Conservation (phyloP, 1,140 invertebrate species). For the Diachasma alloeum region DNA sequence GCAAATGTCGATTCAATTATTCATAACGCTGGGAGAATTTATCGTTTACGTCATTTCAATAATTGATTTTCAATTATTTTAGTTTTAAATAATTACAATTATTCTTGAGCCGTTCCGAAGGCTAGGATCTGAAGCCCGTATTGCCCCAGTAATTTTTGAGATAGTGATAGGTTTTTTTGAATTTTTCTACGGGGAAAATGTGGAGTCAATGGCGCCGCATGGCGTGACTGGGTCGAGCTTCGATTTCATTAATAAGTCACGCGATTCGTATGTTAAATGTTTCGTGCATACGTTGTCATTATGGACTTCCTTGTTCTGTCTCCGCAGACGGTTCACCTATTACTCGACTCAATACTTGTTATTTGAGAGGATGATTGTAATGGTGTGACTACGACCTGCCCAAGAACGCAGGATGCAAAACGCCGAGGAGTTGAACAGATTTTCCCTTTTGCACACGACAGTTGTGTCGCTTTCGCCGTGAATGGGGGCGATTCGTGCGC, state of each 20-base stretch:
- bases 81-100: too few relatives aligned
- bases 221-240: conserved; percentile 25
- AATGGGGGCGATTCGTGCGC: too few relatives aligned
- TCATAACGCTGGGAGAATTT: not conserved
- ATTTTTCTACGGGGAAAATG: not conserved
- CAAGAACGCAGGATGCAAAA: not conserved
- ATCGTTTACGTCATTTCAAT: too few relatives aligned
- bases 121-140: too few relatives aligned
- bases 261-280: conserved; percentile 22
- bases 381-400: not conserved
- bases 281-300: conserved; percentile 21
- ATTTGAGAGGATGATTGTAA: not conserved
- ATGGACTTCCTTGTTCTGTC: conserved; percentile 21
- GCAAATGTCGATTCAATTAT: not conserved
- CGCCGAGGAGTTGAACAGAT: too few relatives aligned
- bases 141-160: too few relatives aligned
- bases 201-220: conserved; percentile 16
- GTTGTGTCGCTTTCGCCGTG: too few relatives aligned
- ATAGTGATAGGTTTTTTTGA: not conserved
- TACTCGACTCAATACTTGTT: conserved; percentile 9
- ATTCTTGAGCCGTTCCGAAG: too few relatives aligned
- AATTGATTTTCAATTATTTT: too few relatives aligned
- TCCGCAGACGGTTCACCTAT: not conserved
- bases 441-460: too few relatives aligned
- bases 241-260: conserved; percentile 32